Percentiles rank a stretch among this genome's conserved stretches.
These are phyloP conservation scores for Mycalesis mineus DNA, from an alignment of 2,888 invertebrate species.

Conservation along the genomic window DNA sequence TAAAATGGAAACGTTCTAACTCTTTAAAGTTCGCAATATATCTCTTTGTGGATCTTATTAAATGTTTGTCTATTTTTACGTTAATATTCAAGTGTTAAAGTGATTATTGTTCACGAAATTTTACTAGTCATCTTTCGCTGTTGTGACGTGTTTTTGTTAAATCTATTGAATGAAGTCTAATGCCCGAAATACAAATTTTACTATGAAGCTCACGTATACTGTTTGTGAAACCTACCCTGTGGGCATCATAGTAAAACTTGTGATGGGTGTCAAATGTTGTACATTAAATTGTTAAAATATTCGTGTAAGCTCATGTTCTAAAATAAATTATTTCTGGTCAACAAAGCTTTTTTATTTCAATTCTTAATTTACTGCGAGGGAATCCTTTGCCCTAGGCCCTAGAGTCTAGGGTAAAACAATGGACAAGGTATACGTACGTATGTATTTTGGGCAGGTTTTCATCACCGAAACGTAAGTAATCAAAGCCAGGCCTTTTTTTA, in stretches of 20 bases:
- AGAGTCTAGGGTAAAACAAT: too few species aligned
- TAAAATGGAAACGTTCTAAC: constrained; percentile 11
- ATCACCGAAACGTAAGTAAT: too few species aligned
- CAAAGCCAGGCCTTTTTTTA: too few species aligned
- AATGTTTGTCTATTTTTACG: constrained; percentile 3
- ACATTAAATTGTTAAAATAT: constrained; percentile 51
- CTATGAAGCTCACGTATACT: too few species aligned
- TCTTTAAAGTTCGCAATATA: not conserved
- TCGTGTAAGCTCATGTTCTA: constrained; percentile 65
- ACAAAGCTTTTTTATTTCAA: constrained; percentile 23
- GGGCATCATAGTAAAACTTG: too few species aligned
- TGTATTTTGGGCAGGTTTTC: too few species aligned
- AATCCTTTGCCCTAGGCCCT: too few species aligned
- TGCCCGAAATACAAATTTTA: too few species aligned
- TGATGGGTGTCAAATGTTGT: too few species aligned
- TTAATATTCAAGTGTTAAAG: constrained; percentile 29
- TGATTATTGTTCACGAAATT: constrained; percentile 30
- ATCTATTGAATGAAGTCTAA: constrained; percentile 55
- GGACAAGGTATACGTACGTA: too few species aligned
- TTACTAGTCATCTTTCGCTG: constrained; percentile 57
- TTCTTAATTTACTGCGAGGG: constrained; percentile 8
- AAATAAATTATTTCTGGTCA: constrained; percentile 62
- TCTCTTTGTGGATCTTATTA: constrained; percentile 14
- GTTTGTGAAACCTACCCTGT: too few species aligned
- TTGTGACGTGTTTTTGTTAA: constrained; percentile 62